Evolutionary conservation across 1,140 invertebrate genomes (phyloP).

Genomic region (Onthophagus taurus): DNA sequence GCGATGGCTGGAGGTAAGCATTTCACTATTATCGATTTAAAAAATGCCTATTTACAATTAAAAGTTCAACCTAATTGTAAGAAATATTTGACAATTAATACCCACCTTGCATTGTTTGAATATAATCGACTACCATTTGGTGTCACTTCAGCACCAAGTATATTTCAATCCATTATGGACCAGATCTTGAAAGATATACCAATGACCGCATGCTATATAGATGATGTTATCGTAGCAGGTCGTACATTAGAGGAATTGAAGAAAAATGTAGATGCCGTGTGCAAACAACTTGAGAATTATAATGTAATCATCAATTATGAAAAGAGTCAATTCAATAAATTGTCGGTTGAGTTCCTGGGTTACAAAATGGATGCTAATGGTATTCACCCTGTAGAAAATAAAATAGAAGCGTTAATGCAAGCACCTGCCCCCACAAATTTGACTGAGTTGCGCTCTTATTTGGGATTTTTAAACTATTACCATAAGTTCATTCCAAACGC

Average conservation of each 20-base stretch:
- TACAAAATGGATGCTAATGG: not conserved
- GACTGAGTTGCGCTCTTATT: slow-evolving; percentile 2
- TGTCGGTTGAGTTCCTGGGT: slow-evolving; percentile 1
- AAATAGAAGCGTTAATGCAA: slow-evolving; percentile 2
- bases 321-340: not conserved
- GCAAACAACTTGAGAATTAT: slow-evolving; percentile 1
- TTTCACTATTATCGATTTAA: slow-evolving; percentile 3
- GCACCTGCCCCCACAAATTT: not conserved
- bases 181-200: no score
- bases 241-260: not conserved
- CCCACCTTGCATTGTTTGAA: slow-evolving; percentile 7
- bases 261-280: not conserved
- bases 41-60: slow-evolving; percentile 8
- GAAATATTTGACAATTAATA: slow-evolving; percentile 11
- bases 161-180: slow-evolving; percentile 10
- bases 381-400: not conserved
- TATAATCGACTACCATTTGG: slow-evolving; percentile 10
- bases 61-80: not conserved
- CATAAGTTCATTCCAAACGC: not conserved
- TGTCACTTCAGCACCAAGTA: not conserved
- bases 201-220: not conserved
- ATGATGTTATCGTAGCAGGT: not conserved
- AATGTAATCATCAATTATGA: slow-evolving; percentile 2
- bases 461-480: slow-evolving; percentile 10
- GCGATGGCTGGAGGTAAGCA: not conserved